These are phyloP conservation scores for Vanessa cardui DNA, from an alignment of 2,888 invertebrate genomes.

Conservation along the genomic window DNA sequence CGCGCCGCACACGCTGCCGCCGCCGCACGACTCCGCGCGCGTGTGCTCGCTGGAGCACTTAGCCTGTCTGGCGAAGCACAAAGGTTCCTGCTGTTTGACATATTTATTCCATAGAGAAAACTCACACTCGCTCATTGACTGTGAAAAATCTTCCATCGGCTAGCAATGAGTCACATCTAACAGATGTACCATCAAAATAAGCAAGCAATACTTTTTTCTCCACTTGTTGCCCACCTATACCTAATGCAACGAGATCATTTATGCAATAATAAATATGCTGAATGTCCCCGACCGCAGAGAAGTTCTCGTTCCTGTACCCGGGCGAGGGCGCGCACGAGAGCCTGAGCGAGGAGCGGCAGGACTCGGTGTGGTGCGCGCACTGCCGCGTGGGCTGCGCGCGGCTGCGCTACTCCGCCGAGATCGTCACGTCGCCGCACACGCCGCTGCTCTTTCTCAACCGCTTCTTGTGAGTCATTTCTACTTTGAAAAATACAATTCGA, in stretches of 20 bases:
- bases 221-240: no score
- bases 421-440: constrained; percentile 35
- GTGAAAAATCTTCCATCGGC: no score
- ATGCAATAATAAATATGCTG: no score
- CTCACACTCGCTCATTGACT: no score
- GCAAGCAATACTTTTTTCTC: no score
- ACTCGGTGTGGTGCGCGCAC: constrained; percentile 52
- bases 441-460: constrained; percentile 1
- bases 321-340: constrained; percentile 31
- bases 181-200: no score
- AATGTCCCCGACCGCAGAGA: constrained; percentile 47
- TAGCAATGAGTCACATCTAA: no score
- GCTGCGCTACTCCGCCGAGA: constrained; percentile 41
- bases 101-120: no score
- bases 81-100: no score
- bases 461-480: background rate
- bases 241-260: no score
- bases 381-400: constrained; percentile 55
- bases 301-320: constrained; percentile 56
- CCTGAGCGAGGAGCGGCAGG: constrained; percentile 52
- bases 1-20: constrained; percentile 68
- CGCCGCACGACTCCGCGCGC: constrained; percentile 30
- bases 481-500: background rate
- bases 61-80: constrained; percentile 55
- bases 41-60: constrained; percentile 51